Evolutionary conservation across 2,888 invertebrate species (phyloP).

Genomic region (Theretra japonica): DNA sequence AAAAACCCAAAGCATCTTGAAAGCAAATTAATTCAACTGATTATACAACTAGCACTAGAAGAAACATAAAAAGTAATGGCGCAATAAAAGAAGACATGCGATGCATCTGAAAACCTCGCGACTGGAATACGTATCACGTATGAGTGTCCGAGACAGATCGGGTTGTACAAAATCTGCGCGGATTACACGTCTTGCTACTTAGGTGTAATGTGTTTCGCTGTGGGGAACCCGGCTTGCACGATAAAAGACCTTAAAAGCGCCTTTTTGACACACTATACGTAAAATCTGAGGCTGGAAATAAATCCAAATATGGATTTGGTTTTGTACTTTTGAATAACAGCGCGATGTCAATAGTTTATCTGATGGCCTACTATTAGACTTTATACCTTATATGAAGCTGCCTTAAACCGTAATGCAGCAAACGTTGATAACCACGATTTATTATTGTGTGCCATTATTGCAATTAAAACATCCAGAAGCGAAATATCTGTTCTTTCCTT

Average conservation of each 20-base stretch:
- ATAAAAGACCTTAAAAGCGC: neutral
- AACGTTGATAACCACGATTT: too few species aligned
- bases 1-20: neutral
- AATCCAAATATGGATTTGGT: neutral
- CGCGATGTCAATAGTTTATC: too few species aligned
- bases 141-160: constrained; percentile 18
- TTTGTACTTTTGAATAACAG: neutral
- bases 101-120: constrained; percentile 12
- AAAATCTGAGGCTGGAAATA: neutral
- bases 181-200: constrained; percentile 24
- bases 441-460: too few species aligned
- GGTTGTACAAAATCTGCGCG: constrained; percentile 19
- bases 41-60: neutral
- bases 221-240: neutral
- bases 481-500: too few species aligned
- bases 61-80: constrained; percentile 10
- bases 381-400: too few species aligned
- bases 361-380: too few species aligned
- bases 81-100: constrained; percentile 10
- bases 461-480: too few species aligned
- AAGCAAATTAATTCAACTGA: constrained; percentile 15
- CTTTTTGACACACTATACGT: neutral
- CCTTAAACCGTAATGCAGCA: too few species aligned
- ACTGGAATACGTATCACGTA: constrained; percentile 16
- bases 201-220: constrained; percentile 12